Percentiles rank a stretch among this genome's conserved stretches.
These are phyloP conservation scores for Phyllopteryx taeniolatus DNA, from an alignment of 2,113 vertebrate genomes.

Conservation along the genomic window DNA sequence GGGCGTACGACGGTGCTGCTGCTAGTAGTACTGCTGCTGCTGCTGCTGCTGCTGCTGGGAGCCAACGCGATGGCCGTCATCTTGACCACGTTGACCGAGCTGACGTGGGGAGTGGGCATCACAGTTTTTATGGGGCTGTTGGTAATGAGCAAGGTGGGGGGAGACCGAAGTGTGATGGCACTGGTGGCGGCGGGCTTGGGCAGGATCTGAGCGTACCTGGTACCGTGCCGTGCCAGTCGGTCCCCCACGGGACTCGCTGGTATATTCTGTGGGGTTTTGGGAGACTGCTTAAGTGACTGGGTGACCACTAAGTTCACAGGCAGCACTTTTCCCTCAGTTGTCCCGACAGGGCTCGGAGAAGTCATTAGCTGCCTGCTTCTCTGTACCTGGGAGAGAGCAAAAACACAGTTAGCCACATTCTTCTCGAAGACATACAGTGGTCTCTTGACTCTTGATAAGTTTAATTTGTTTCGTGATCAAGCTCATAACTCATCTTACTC, in stretches of 20 bases:
- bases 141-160: conserved; percentile 92
- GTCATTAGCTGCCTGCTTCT: conserved; percentile 92
- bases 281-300: conserved; percentile 91
- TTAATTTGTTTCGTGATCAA: background rate
- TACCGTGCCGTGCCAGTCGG: conserved; percentile 84
- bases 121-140: conserved; percentile 98
- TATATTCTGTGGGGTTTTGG: conserved; percentile 91
- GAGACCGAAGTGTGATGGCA: conserved; percentile 93
- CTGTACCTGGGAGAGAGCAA: conserved; percentile 80
- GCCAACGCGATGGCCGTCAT: conserved; percentile 96
- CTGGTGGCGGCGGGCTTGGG: conserved; percentile 93
- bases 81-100: conserved; percentile 93
- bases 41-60: conserved; percentile 73
- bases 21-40: conserved; percentile 66
- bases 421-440: background rate
- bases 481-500: background rate
- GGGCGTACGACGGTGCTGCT: conserved; percentile 78
- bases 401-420: conserved; percentile 47
- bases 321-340: conserved; percentile 90
- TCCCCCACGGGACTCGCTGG: conserved; percentile 93
- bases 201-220: conserved; percentile 91
- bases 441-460: background rate
- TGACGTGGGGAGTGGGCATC: conserved; percentile 88
- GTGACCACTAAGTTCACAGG: conserved; percentile 96
- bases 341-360: conserved; percentile 88